Conservation (phyloP, 2,113 vertebrate genomes). For the Solenodon paradoxus region DNA sequence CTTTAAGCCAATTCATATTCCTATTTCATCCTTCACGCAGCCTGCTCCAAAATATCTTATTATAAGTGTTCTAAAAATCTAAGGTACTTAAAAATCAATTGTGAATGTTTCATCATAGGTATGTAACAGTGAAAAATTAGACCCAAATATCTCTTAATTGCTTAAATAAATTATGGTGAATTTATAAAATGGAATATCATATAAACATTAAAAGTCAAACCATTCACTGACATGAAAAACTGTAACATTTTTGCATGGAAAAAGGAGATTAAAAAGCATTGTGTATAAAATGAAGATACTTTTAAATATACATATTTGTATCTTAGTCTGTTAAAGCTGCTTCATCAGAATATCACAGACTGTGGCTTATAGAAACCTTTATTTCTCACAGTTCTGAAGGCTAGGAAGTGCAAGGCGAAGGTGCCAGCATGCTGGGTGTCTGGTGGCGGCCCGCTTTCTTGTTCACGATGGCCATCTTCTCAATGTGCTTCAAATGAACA, state of each 20-base stretch:
- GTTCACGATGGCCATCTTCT: not conserved
- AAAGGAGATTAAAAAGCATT: not conserved
- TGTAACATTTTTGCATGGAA: not conserved
- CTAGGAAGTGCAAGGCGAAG: not conserved
- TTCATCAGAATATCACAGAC: not conserved
- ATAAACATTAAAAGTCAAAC: not conserved
- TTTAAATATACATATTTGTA: not conserved
- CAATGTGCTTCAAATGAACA: not conserved
- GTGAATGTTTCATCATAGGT: not conserved
- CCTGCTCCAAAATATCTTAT: not conserved
- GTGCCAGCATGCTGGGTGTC: not conserved
- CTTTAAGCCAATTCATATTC: not conserved
- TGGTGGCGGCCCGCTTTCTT: not conserved
- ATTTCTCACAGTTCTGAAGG: not conserved
- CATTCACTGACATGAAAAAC: not conserved
- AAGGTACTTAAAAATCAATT: conserved; percentile 21
- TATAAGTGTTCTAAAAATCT: not conserved
- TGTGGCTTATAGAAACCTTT: not conserved
- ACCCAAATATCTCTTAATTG: not conserved
- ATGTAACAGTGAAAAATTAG: not conserved
- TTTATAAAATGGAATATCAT: conserved; percentile 3
- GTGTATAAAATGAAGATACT: not conserved
- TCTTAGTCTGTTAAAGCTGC: not conserved
- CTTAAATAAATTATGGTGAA: not conserved
- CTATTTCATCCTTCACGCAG: not conserved